phyloP scores from a whole-genome alignment of 2,113 vertebrate genomes.

The Crotalus helleri region DNA sequence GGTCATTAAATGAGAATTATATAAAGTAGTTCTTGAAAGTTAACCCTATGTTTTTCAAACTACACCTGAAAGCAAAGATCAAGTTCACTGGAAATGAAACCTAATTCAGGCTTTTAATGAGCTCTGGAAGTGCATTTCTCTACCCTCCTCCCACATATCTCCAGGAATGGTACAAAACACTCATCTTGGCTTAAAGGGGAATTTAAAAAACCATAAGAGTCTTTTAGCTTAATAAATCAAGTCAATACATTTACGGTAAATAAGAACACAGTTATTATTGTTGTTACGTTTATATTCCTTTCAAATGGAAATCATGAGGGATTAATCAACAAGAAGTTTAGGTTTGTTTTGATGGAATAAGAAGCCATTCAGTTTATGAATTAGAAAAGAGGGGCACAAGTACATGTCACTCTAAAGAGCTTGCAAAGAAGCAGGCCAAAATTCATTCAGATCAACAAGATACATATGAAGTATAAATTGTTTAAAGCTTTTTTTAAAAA shows the following conservation, averaged over 20 bases:
- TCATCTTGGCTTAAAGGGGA: neutral
- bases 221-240: neutral
- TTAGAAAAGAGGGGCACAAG: neutral
- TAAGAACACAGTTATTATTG: neutral
- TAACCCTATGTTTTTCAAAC: neutral
- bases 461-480: neutral
- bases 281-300: neutral
- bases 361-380: neutral
- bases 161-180: neutral
- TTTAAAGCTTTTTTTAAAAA: neutral
- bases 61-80: neutral
- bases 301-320: neutral
- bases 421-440: neutral
- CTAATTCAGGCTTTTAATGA: neutral
- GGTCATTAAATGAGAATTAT: neutral
- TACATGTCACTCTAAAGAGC: neutral
- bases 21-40: neutral
- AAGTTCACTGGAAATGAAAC: neutral
- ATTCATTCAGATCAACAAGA: neutral
- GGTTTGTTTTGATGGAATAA: neutral
- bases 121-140: neutral
- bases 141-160: neutral
- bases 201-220: neutral
- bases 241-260: neutral
- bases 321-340: neutral